phyloP scores from a whole-genome alignment of 2,888 invertebrate species.

The Noctua fimbriata region DNA sequence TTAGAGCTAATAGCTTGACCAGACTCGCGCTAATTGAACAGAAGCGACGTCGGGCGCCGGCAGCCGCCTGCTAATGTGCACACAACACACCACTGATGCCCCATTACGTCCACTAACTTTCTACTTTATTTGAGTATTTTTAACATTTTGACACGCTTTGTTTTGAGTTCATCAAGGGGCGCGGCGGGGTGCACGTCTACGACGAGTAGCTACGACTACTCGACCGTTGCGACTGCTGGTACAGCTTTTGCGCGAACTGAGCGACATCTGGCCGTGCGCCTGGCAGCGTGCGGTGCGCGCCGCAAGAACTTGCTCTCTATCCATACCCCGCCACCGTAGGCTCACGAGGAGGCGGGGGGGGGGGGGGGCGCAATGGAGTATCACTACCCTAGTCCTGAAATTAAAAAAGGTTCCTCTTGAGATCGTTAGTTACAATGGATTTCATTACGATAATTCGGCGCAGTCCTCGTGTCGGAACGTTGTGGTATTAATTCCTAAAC shows the following conservation, averaged over 20 bases:
- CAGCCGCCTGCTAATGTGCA: constrained; percentile 13
- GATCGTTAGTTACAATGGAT: not conserved
- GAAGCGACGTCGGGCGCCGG: constrained; percentile 6
- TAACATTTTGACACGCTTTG: not conserved
- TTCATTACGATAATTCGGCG: not conserved
- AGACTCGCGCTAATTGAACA: constrained; percentile 31
- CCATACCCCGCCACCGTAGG: not conserved
- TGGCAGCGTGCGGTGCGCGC: too few species aligned
- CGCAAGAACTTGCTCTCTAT: not conserved
- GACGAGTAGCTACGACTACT: too few species aligned
- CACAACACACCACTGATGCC: not conserved
- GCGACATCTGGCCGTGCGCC: too few species aligned
- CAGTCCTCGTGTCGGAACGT: not conserved
- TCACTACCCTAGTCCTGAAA: not conserved
- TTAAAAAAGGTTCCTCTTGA: constrained; percentile 8
- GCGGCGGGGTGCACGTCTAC: not conserved
- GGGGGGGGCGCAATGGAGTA: not conserved
- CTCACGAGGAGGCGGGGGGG: not conserved
- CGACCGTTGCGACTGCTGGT: not conserved
- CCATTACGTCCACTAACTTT: not conserved
- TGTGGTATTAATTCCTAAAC: not conserved
- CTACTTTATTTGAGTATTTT: not conserved
- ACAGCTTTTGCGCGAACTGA: not conserved
- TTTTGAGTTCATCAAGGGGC: not conserved
- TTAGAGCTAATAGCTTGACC: constrained; percentile 29